Evolutionary conservation across 1,140 invertebrate genomes (phyloP).

Genomic region (Ridgeia piscesae): DNA sequence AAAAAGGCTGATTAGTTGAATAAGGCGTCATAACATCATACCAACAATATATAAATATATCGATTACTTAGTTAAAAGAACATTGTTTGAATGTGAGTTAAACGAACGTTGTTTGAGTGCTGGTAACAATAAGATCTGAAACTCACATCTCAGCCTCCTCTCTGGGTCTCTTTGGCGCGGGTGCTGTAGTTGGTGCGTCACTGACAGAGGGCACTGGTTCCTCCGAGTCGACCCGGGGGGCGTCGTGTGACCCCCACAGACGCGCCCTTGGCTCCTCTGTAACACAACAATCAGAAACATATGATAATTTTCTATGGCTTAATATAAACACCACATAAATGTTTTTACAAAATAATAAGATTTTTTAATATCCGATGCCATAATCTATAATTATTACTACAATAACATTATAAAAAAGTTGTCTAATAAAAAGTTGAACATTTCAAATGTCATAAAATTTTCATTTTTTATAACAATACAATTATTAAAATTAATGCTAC

Average conservation of each 20-base stretch:
- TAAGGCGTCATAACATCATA: too few species aligned
- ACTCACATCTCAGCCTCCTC: neutral
- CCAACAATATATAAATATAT: too few species aligned
- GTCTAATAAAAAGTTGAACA: neutral
- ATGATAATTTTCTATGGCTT: neutral
- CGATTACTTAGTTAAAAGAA: too few species aligned
- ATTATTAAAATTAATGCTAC: neutral
- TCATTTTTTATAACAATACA: neutral
- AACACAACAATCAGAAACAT: neutral
- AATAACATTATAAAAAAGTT: neutral
- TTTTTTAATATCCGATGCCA: neutral
- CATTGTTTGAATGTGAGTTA: too few species aligned
- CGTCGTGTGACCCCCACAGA: neutral
- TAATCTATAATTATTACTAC: neutral
- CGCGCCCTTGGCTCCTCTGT: neutral
- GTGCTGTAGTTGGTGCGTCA: neutral
- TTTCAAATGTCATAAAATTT: neutral
- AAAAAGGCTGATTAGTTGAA: too few species aligned
- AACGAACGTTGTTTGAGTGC: too few species aligned
- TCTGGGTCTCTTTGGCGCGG: neutral
- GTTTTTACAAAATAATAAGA: neutral
- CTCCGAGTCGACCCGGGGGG: neutral
- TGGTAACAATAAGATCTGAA: neutral
- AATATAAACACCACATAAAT: neutral
- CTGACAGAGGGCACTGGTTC: neutral